Conservation (phyloP, 1,140 invertebrate species). For the Drosophila eugracilis region DNA sequence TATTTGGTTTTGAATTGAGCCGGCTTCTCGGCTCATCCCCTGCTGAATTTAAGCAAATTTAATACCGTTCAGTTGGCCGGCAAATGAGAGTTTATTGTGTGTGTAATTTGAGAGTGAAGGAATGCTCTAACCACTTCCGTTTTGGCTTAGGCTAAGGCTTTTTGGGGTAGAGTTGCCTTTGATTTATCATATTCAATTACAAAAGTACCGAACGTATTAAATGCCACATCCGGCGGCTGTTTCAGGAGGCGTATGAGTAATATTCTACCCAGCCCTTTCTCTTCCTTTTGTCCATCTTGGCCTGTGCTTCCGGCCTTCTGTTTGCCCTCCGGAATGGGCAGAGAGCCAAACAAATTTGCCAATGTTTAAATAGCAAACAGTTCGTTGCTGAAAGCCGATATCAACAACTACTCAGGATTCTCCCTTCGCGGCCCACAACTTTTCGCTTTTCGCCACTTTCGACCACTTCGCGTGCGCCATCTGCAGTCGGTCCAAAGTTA, state of each 20-base stretch:
- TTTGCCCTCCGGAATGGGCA: conserved; percentile 49
- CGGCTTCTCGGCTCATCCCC: conserved; percentile 5
- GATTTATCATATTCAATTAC: conserved; percentile 84
- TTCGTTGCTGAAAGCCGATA: conserved; percentile 68
- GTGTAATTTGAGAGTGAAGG: conserved; percentile 40
- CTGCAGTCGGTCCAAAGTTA: conserved; percentile 56
- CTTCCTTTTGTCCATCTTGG: conserved; percentile 16
- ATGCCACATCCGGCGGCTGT: conserved; percentile 59
- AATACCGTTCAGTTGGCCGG: conserved; percentile 64
- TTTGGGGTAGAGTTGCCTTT: conserved; percentile 44
- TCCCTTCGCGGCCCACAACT: conserved; percentile 7
- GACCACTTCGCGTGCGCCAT: conserved; percentile 63
- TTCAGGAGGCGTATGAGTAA: conserved; percentile 73
- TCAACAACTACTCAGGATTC: conserved; percentile 67
- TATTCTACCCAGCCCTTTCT: conserved; percentile 37
- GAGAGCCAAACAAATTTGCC: conserved; percentile 37
- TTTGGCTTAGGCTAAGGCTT: conserved; percentile 18
- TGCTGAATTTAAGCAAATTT: conserved; percentile 43
- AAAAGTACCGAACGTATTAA: conserved; percentile 76
- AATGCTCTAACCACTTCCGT: conserved; percentile 56
- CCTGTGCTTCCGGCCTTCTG: conserved; percentile 33
- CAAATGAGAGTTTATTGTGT: conserved; percentile 44
- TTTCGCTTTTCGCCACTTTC: conserved; percentile 26
- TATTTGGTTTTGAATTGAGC: conserved; percentile 74
- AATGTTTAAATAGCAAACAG: conserved; percentile 59